These are phyloP conservation scores for Gryon sp. DNA, from an alignment of 1,140 invertebrate genomes.

Conservation along the genomic window DNA sequence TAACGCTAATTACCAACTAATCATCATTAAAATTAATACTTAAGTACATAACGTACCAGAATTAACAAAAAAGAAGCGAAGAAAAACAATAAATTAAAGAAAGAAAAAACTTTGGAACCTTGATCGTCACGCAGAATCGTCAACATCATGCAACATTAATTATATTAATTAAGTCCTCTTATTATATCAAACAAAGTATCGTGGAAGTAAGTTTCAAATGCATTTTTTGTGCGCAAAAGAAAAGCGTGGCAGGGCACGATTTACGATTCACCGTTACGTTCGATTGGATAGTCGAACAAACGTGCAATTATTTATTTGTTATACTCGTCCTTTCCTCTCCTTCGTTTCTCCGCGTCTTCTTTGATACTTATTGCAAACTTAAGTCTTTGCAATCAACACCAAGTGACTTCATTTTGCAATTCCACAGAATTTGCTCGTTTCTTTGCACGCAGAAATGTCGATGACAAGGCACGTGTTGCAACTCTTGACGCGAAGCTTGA, in stretches of 20 bases:
- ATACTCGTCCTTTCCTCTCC: constrained; percentile 12
- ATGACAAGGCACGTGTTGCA: constrained; percentile 33
- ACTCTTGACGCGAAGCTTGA: constrained; percentile 3
- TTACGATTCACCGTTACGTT: constrained; percentile 47
- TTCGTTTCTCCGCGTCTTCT: no score
- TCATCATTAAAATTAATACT: constrained; percentile 43
- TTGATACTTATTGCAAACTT: no score
- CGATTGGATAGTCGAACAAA: constrained; percentile 52
- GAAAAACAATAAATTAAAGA: neutral
- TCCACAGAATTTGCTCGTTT: constrained; percentile 13
- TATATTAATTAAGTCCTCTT: constrained; percentile 39
- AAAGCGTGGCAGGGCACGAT: constrained; percentile 9
- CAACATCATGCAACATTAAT: constrained; percentile 39
- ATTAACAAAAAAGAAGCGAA: no score
- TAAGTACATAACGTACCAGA: no score
- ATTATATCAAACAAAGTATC: constrained; percentile 17
- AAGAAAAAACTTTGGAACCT: neutral
- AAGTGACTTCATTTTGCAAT: constrained; percentile 48
- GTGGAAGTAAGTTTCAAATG: constrained; percentile 15
- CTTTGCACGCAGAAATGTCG: constrained; percentile 11
- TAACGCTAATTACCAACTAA: constrained; percentile 21
- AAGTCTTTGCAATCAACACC: constrained; percentile 41
- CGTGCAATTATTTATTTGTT: constrained; percentile 57
- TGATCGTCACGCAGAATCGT: constrained; percentile 15
- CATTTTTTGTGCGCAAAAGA: constrained; percentile 27